These are phyloP conservation scores for Amphipyra tragopoginis DNA, from an alignment of 2,888 invertebrate species.

Conservation along the genomic window DNA sequence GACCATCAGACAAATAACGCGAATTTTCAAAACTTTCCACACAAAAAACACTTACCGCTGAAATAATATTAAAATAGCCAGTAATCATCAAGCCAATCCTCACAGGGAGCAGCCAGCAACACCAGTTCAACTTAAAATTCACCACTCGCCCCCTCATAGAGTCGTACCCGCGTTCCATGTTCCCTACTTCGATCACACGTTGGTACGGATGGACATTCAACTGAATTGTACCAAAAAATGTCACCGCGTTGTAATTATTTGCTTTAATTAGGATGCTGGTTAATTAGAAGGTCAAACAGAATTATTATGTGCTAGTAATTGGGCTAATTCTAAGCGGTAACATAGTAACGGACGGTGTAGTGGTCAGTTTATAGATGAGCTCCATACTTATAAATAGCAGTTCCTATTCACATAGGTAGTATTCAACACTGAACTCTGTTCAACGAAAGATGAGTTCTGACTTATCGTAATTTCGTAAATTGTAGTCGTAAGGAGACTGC, in stretches of 20 bases:
- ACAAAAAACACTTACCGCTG: constrained; percentile 66
- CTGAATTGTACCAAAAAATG: constrained; percentile 52
- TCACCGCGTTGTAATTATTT: constrained; percentile 55
- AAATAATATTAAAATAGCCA: constrained; percentile 72
- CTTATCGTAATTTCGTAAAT: too few species aligned
- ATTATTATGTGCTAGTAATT: constrained; percentile 62
- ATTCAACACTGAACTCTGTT: too few species aligned
- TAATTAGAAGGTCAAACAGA: constrained; percentile 74
- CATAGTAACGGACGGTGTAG: constrained; percentile 22
- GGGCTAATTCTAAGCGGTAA: constrained; percentile 62
- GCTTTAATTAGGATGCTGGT: constrained; percentile 77
- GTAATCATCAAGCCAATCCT: constrained; percentile 71
- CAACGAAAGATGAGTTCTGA: too few species aligned
- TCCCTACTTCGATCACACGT: constrained; percentile 32
- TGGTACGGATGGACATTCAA: constrained; percentile 39
- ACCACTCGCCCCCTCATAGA: constrained; percentile 66
- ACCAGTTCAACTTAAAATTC: constrained; percentile 72
- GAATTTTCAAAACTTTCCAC: too few species aligned
- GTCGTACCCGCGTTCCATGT: constrained; percentile 71
- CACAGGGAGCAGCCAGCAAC: constrained; percentile 76
- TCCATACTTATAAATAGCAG: not conserved
- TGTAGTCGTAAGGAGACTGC: too few species aligned
- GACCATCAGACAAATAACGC: too few species aligned
- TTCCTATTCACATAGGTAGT: too few species aligned
- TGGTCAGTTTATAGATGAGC: constrained; percentile 35